Percentiles rank a stretch among this genome's conserved stretches.
Conservation (phyloP, 2,113 vertebrate species). For the Dicentrarchus labrax region DNA sequence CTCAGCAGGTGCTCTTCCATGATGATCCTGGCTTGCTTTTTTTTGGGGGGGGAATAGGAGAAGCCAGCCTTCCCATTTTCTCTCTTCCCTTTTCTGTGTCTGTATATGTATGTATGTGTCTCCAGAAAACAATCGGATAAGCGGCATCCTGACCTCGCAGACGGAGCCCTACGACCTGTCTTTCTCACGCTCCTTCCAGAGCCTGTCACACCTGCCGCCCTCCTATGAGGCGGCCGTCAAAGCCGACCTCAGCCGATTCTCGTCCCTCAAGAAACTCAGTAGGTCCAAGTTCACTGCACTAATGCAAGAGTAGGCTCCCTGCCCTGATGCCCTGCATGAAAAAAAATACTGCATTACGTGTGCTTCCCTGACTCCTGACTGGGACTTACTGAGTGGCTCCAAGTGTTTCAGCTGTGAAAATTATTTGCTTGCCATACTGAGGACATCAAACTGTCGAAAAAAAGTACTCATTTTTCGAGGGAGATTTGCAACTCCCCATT, state of each 20-base stretch:
- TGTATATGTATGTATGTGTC: constrained; percentile 82
- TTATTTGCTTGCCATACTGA: constrained; percentile 5
- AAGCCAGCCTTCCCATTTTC: constrained; percentile 63
- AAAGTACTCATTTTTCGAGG: neutral
- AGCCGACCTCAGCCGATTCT: constrained; percentile 96
- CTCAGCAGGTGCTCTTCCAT: constrained; percentile 60
- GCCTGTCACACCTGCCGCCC: constrained; percentile 96
- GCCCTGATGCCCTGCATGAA: constrained; percentile 70
- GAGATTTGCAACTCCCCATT: constrained; percentile 1
- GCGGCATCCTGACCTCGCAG: constrained; percentile 97
- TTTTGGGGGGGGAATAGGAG: neutral
- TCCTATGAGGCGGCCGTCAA: constrained; percentile 97
- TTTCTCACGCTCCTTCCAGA: constrained; percentile 99
- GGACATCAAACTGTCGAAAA: constrained; percentile 8
- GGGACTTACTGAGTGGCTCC: constrained; percentile 33
- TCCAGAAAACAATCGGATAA: constrained; percentile 95
- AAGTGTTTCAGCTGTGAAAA: constrained; percentile 34
- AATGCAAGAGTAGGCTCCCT: constrained; percentile 66
- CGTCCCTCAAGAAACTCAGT: constrained; percentile 98
- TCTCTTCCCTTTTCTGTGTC: constrained; percentile 72
- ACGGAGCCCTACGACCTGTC: constrained; percentile 98
- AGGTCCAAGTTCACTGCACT: constrained; percentile 84
- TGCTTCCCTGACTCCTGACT: constrained; percentile 43
- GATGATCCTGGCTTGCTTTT: constrained; percentile 10
- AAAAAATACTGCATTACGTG: constrained; percentile 46